Conservation (phyloP, 2,888 invertebrate species). For the Tachina grossa region DNA sequence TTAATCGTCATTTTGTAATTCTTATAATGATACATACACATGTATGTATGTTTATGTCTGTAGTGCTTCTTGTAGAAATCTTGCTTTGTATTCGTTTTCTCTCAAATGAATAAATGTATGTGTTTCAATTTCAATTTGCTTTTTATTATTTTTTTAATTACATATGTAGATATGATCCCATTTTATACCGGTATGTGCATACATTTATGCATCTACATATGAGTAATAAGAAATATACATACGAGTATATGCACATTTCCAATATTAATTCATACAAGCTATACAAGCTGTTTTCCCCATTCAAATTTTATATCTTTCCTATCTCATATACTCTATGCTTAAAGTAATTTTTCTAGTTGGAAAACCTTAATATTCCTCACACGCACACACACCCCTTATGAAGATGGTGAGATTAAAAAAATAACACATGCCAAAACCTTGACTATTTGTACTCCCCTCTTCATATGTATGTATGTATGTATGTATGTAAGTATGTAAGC, state of each 20-base stretch:
- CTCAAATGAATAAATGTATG: neutral
- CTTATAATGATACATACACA: neutral
- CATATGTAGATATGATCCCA: no score
- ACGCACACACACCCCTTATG: constrained; percentile 24
- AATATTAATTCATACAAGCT: constrained; percentile 1
- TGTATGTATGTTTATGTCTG: neutral
- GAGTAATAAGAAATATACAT: neutral
- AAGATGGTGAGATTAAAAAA: constrained; percentile 20
- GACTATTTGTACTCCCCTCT: constrained; percentile 42
- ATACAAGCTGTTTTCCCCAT: constrained; percentile 1
- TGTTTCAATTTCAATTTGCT: no score
- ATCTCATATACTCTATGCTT: constrained; percentile 2
- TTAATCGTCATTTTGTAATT: no score
- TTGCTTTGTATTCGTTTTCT: no score
- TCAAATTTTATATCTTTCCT: constrained; percentile 36
- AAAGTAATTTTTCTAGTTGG: constrained; percentile 46
- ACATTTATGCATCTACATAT: constrained; percentile 19
- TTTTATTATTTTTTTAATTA: neutral
- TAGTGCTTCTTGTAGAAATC: neutral
- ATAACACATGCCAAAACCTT: constrained; percentile 39
- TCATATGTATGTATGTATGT: constrained; percentile 10
- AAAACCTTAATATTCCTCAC: constrained; percentile 34
- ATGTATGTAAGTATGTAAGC: no score
- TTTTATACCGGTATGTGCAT: neutral
- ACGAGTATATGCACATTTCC: constrained; percentile 20